Base-by-base conservation (phyloP, 2,888 invertebrate genomes). In the Drosophila algonquin region DNA sequence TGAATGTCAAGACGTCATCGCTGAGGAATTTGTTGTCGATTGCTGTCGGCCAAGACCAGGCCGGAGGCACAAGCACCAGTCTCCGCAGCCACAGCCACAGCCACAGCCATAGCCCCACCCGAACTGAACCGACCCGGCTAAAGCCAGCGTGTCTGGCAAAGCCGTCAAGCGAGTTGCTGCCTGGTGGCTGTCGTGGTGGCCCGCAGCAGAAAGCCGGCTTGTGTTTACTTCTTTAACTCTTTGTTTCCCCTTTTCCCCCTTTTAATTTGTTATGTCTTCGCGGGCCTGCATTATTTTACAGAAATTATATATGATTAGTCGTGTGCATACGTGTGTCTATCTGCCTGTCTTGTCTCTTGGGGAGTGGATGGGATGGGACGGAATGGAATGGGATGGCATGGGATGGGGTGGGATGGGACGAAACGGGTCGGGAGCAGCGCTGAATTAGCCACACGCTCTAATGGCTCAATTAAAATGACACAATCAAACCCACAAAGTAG, bases 281-380 rank as follows among this genome's bases (percentile, higher is more conserved):
- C 61, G 69, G 46, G 57, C 82, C 76, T 70, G 65, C 79, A 78
- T 80, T 76, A 78, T 65, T 64, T 63, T 69, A 68, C 54, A 63
- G 55, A 81, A 88, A 88, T 83, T 77, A 81, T 70, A 86, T 86
- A 70, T 76, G 75, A 88, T 83, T 79, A 80, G 73, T 62, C 60
- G 62, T 50, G 68, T 58, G 68, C 51, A 68, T 59, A 45, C 50
- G 48, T 71, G 57, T 50, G 54, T 27, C 35, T 24, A 35, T 16
- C 16, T 48, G 58, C 40, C 50, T 55, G 35, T 40, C 52, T 53
- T 59, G 47, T 45, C 52, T 50, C 47, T 58, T 47, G 56, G 57
- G 40, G 53, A 32, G 32, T 46, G 47, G 45, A 45, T 45, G 52
- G 27, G 61, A 45, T 45, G 46, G 18, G 57, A 14, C n/a, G 47